phyloP scores from a whole-genome alignment of 1,140 invertebrate species.

The Andrena cerasifolii region DNA sequence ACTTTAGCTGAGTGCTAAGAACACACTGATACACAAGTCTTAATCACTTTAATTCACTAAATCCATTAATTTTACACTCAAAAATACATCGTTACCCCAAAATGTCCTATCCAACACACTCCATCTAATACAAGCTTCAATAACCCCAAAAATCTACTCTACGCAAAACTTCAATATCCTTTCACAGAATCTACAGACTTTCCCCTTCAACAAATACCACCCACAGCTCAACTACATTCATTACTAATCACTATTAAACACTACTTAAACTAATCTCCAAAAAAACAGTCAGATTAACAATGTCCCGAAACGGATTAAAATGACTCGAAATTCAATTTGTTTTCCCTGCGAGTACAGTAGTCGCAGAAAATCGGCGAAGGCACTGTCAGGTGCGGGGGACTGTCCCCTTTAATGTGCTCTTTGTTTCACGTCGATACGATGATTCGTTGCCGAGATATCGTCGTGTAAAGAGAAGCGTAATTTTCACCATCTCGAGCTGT shows the following conservation, averaged over 20 bases:
- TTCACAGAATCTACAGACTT: too few species aligned
- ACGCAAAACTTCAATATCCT: too few species aligned
- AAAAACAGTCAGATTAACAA: background rate
- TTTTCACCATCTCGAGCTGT: background rate
- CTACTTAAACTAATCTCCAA: too few species aligned
- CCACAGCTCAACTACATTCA: too few species aligned
- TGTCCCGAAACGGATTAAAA: background rate
- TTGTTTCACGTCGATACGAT: background rate
- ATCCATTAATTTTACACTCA: background rate
- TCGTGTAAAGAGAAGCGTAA: background rate
- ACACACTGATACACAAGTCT: too few species aligned
- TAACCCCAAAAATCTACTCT: too few species aligned
- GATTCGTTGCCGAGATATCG: background rate
- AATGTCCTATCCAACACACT: background rate
- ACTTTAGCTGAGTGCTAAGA: too few species aligned
- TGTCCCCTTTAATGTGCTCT: background rate
- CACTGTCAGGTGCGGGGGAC: background rate
- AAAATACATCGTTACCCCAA: background rate
- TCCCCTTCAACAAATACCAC: too few species aligned
- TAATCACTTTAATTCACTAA: too few species aligned
- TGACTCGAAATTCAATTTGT: too few species aligned
- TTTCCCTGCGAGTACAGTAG: background rate
- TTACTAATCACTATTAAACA: too few species aligned
- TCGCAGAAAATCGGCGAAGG: fast-evolving
- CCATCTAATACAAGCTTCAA: too few species aligned